phyloP scores from a whole-genome alignment of 2,888 invertebrate species.

The Oegoconia quadripuncta region DNA sequence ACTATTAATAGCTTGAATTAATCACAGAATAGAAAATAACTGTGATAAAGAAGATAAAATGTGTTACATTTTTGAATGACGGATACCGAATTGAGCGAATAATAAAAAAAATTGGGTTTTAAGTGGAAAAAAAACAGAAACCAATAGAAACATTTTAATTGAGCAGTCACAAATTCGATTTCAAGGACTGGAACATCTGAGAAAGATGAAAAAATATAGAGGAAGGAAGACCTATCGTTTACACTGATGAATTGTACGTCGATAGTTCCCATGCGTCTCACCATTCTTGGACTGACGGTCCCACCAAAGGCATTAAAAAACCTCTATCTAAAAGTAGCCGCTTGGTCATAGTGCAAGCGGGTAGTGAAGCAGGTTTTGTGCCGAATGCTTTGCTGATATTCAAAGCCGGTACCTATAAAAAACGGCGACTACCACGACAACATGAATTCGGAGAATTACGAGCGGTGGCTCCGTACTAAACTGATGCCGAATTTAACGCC shows the following conservation, averaged over 20 bases:
- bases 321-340: slow-evolving; percentile 15
- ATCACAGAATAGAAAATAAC: too few relatives aligned
- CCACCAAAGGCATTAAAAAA: slow-evolving; percentile 8
- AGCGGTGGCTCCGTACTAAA: slow-evolving; percentile 26
- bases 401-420: slow-evolving; percentile 14
- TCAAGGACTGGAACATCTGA: slow-evolving; percentile 14
- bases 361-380: slow-evolving; percentile 17
- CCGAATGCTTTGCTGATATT: slow-evolving; percentile 14
- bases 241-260: too few relatives aligned
- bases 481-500: slow-evolving; percentile 26
- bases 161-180: slow-evolving; percentile 13
- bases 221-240: slow-evolving; percentile 18
- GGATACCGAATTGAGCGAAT: too few relatives aligned
- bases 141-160: slow-evolving; percentile 17
- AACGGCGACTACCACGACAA: slow-evolving; percentile 23
- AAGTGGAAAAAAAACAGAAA: slow-evolving; percentile 20
- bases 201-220: slow-evolving; percentile 13
- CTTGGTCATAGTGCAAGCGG: slow-evolving; percentile 17
- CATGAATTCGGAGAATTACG: slow-evolving; percentile 23
- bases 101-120: slow-evolving; percentile 15
- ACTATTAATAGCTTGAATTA: too few relatives aligned
- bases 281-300: slow-evolving; percentile 11
- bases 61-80: too few relatives aligned
- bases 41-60: too few relatives aligned
- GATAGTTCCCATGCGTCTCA: slow-evolving; percentile 11